A percentile compares a stretch with the other conserved stretches of the same genome.
These are phyloP conservation scores for Megaustenia siamemsis DNA, from an alignment of 2,888 invertebrate species.

Conservation along the genomic window DNA sequence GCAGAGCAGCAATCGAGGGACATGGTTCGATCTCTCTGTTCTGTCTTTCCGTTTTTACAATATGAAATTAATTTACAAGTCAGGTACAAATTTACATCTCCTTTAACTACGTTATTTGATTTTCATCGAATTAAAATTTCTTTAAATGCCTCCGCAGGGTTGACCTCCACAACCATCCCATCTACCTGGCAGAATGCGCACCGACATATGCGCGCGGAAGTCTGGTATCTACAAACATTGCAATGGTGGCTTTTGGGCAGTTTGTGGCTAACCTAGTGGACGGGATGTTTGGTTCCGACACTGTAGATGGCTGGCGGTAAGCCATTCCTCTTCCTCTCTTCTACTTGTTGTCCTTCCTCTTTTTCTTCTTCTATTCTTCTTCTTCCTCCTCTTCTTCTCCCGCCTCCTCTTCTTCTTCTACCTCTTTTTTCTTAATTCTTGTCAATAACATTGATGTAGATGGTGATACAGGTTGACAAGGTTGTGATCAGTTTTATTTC, in stretches of 20 bases:
- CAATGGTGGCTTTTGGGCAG: conserved; percentile 83
- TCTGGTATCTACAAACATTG: conserved; percentile 82
- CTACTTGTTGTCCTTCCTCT: too few species aligned
- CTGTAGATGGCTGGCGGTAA: conserved; percentile 82
- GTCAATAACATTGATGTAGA: too few species aligned
- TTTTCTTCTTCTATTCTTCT: not conserved
- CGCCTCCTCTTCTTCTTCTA: not conserved
- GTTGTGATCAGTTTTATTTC: too few species aligned
- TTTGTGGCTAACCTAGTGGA: conserved; percentile 82
- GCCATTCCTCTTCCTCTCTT: not conserved
- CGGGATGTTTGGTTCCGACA: conserved; percentile 81
- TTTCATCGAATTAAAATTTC: too few species aligned
- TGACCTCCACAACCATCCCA: conserved; percentile 83
- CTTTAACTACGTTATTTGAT: too few species aligned
- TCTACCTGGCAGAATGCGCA: conserved; percentile 83
- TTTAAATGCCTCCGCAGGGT: conserved; percentile 79
- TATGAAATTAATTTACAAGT: too few species aligned
- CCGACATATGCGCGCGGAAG: conserved; percentile 81
- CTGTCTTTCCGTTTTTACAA: too few species aligned
- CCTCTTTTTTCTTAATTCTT: not conserved
- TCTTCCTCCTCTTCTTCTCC: not conserved
- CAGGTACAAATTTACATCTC: too few species aligned
- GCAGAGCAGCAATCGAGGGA: too few species aligned
- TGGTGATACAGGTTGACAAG: too few species aligned
- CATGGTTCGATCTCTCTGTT: too few species aligned